Evolutionary conservation across 1,140 invertebrate species (phyloP).

Genomic region (Wasmannia auropunctata): DNA sequence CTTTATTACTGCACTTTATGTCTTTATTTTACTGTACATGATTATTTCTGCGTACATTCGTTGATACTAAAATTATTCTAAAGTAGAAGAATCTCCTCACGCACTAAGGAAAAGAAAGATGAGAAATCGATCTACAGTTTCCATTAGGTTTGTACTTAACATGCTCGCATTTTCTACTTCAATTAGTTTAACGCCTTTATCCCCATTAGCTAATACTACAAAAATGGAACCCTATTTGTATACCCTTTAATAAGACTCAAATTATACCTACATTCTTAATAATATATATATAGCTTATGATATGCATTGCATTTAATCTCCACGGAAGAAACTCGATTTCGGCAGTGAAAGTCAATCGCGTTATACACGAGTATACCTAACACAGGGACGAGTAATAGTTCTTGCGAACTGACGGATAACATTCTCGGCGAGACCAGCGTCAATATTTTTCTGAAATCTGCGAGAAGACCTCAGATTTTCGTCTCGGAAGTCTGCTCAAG

Average conservation of each 20-base stretch:
- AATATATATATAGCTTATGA: slow-evolving; percentile 14
- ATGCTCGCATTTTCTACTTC: slow-evolving; percentile 63
- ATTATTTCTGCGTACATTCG: slow-evolving; percentile 13
- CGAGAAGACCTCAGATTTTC: slow-evolving; percentile 65
- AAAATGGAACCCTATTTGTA: slow-evolving; percentile 22
- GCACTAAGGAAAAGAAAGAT: not conserved
- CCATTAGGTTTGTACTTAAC: slow-evolving; percentile 67
- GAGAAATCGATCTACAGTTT: slow-evolving; percentile 27
- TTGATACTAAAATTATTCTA: not conserved
- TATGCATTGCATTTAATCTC: not conserved
- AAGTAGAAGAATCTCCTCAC: not conserved
- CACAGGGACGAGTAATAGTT: slow-evolving; percentile 22
- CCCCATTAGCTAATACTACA: slow-evolving; percentile 25
- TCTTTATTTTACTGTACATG: slow-evolving; percentile 60
- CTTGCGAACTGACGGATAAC: slow-evolving; percentile 29
- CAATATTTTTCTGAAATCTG: not conserved
- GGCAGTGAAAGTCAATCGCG: slow-evolving; percentile 52
- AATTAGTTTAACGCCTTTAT: slow-evolving; percentile 10
- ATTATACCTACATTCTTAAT: slow-evolving; percentile 19
- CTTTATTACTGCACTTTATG: slow-evolving; percentile 8
- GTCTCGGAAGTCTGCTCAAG: slow-evolving; percentile 67
- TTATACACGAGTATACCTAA: slow-evolving; percentile 29
- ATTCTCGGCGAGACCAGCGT: not conserved
- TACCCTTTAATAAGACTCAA: not conserved
- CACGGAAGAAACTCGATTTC: slow-evolving; percentile 4